Percentiles rank a stretch among this genome's conserved stretches.
Evolutionary conservation across 2,888 invertebrate genomes (phyloP).

Genomic region (Microplitis deprimator): DNA sequence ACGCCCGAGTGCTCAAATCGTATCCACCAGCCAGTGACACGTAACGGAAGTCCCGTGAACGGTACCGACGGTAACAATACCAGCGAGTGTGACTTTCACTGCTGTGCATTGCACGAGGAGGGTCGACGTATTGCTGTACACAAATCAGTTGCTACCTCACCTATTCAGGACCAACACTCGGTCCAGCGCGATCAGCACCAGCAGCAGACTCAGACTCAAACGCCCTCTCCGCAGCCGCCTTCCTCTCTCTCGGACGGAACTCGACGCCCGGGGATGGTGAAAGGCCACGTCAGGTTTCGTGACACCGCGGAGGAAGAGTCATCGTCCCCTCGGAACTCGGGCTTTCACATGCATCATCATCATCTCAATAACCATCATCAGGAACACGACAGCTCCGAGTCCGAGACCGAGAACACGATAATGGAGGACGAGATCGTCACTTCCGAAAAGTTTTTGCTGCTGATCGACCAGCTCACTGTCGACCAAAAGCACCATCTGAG

Average conservation of each 20-base stretch:
- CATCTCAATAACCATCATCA: slow-evolving; percentile 65
- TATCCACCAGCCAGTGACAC: slow-evolving; percentile 79
- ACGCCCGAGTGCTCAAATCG: slow-evolving; percentile 85
- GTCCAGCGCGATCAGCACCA: slow-evolving; percentile 64
- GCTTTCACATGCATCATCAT: slow-evolving; percentile 66
- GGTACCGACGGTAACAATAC: slow-evolving; percentile 73
- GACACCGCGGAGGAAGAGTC: slow-evolving; percentile 80
- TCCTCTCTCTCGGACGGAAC: slow-evolving; percentile 71
- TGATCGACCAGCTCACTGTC: slow-evolving; percentile 93
- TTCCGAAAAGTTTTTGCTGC: slow-evolving; percentile 91
- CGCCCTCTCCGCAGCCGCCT: slow-evolving; percentile 77
- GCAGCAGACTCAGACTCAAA: slow-evolving; percentile 67
- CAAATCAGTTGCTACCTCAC: slow-evolving; percentile 93
- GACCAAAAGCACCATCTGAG: slow-evolving; percentile 93
- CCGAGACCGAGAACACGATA: slow-evolving; percentile 93
- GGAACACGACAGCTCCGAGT: slow-evolving; percentile 91
- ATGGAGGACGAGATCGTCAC: slow-evolving; percentile 92
- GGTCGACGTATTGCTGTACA: slow-evolving; percentile 92
- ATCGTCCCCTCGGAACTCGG: slow-evolving; percentile 46
- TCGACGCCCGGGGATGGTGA: slow-evolving; percentile 75
- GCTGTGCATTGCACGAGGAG: slow-evolving; percentile 94
- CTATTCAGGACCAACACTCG: slow-evolving; percentile 82
- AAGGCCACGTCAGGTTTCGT: slow-evolving; percentile 88
- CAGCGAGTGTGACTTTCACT: slow-evolving; percentile 94
- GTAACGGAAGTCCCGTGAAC: slow-evolving; percentile 78